Evolutionary conservation across 2,888 invertebrate genomes (phyloP).

Genomic region (Crocallis elinguaria): DNA sequence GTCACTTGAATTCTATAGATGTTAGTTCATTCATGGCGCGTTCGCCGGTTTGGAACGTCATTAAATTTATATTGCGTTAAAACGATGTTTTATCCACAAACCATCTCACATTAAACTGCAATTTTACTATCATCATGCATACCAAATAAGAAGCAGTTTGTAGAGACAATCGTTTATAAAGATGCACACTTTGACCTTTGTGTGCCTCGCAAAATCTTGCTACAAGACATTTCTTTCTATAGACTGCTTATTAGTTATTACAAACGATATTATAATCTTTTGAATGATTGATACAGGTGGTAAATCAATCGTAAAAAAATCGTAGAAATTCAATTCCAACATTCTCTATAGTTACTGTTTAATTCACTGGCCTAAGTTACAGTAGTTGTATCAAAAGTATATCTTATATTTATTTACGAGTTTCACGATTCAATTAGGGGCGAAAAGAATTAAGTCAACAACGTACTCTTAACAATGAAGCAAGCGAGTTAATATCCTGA

Average conservation of each 20-base stretch:
- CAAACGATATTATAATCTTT: no score
- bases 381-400: slow-evolving; percentile 6
- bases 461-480: slow-evolving; percentile 72
- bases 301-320: no score
- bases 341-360: neutral
- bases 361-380: neutral
- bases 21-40: slow-evolving; percentile 73
- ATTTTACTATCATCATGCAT: no score
- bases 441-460: slow-evolving; percentile 78
- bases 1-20: slow-evolving; percentile 77
- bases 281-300: no score
- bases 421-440: slow-evolving; percentile 65
- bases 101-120: slow-evolving; percentile 13
- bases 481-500: slow-evolving; percentile 54
- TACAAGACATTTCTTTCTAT: no score
- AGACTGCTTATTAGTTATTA: no score
- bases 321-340: no score
- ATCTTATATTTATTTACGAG: slow-evolving; percentile 71
- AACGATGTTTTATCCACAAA: slow-evolving; percentile 39
- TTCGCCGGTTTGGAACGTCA: slow-evolving; percentile 53
- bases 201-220: no score
- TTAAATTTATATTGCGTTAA: slow-evolving; percentile 62
- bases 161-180: no score
- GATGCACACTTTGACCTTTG: no score
- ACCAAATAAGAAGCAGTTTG: no score